These are phyloP conservation scores for Drosophila prostipennis DNA, from an alignment of 2,888 invertebrate species.

Conservation along the genomic window DNA sequence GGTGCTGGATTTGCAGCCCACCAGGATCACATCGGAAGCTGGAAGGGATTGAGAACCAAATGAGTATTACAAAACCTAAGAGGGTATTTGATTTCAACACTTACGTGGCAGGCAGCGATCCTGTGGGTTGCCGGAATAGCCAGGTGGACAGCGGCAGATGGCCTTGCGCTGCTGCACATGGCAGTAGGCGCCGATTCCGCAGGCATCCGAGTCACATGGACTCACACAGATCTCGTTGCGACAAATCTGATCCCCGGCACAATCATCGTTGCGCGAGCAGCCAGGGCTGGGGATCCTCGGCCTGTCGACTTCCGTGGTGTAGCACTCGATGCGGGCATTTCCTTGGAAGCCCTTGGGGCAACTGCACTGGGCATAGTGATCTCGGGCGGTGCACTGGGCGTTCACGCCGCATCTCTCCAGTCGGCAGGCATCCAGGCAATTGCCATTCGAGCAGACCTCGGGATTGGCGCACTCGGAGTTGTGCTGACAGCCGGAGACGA, in stretches of 20 bases:
- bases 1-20: slow-evolving; percentile 91
- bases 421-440: slow-evolving; percentile 91
- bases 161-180: slow-evolving; percentile 91
- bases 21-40: slow-evolving; percentile 87
- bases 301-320: slow-evolving; percentile 69
- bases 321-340: slow-evolving; percentile 92
- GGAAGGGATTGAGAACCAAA: slow-evolving; percentile 5
- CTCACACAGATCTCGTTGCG: slow-evolving; percentile 91
- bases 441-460: slow-evolving; percentile 90
- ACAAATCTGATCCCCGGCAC: slow-evolving; percentile 90
- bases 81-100: slow-evolving; percentile 72
- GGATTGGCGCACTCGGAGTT: slow-evolving; percentile 91
- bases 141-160: slow-evolving; percentile 91
- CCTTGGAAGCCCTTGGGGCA: slow-evolving; percentile 92
- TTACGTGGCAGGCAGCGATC: slow-evolving; percentile 92
- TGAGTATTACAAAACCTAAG: background rate
- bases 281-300: slow-evolving; percentile 85
- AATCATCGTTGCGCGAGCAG: slow-evolving; percentile 92
- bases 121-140: slow-evolving; percentile 90
- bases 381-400: slow-evolving; percentile 90
- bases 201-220: slow-evolving; percentile 90
- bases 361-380: slow-evolving; percentile 91
- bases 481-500: slow-evolving; percentile 87
- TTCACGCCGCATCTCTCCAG: slow-evolving; percentile 92
- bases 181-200: slow-evolving; percentile 92